Base-by-base conservation (phyloP, 2,113 vertebrate genomes). In the Pampusana beccarii region DNA sequence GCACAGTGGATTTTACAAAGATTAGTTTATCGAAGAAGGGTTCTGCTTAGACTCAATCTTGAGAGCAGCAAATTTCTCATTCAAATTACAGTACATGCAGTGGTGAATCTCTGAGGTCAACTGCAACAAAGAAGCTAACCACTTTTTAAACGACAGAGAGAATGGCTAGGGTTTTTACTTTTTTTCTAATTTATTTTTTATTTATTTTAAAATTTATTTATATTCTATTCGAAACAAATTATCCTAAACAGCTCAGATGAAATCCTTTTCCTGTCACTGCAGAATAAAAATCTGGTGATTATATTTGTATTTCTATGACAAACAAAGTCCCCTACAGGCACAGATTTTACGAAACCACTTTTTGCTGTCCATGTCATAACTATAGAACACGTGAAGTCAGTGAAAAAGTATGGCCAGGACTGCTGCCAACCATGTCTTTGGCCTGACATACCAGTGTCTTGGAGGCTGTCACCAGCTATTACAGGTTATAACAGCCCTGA, bases 1-100 rank as follows among this genome's bases (percentile, higher is more conserved):
- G 65, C 38, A 89, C 5, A 17, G 81, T 94, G 93, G 84, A 67
- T 96, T 98, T 96, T 97, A 74, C 54, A 65, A 95, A 97, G 95
- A 96, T 96, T 78, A 93, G 72, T 93, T 97, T 86, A 72, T 80
- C 88, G 53, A 86, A 67, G 28, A 54, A 71, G 64, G 60, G 58
- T 80, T 92, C 81, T 86, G 75, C 71, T 83, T 91, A 65, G 24
- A 75, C 46, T 71, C 80, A 77, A 0, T 94, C 80, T 88, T 86
- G 42, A 88, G 38, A 79, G 62, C 90, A 86, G 58, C 10, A 2
- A 54, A 50, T 72, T 96, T 96, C 64, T 83, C 17, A 26, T 69
- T 93, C 40, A 50, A 44, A 81, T 73, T 42, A 42, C 61, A 73
- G 42, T 58, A 25, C 24, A 3, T n/a, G 66, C 34, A 58, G 42